A percentile compares a stretch with the other conserved stretches of the same genome.
phyloP scores from a whole-genome alignment of 2,888 invertebrate genomes.

The Eristalis pertinax region DNA sequence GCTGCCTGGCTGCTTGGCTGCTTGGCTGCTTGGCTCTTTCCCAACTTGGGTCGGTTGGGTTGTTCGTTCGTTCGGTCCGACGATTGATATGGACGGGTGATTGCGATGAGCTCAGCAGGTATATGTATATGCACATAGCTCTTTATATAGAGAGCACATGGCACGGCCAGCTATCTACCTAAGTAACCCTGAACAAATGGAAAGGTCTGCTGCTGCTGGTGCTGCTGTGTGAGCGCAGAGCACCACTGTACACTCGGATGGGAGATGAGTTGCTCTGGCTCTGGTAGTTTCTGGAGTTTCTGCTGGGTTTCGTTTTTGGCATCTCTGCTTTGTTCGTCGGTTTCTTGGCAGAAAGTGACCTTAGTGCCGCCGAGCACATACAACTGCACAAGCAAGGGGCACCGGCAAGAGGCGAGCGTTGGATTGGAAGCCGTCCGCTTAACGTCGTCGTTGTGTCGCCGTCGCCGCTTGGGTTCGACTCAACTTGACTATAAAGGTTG shows the following conservation, averaged over 20 bases:
- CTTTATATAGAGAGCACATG: slow-evolving; percentile 53
- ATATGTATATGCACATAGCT: slow-evolving; percentile 26
- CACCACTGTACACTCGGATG: slow-evolving; percentile 32
- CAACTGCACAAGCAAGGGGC: slow-evolving; percentile 17
- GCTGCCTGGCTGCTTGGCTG: slow-evolving; percentile 10
- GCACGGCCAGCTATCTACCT: slow-evolving; percentile 45
- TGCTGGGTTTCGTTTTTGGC: slow-evolving; percentile 43
- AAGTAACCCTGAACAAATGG: slow-evolving; percentile 62
- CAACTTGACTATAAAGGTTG: not conserved
- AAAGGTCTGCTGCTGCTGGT: slow-evolving; percentile 39
- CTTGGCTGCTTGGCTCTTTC: slow-evolving; percentile 39
- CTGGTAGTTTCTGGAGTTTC: slow-evolving; percentile 19
- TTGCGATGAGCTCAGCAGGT: slow-evolving; percentile 55
- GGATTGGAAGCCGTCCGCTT: slow-evolving; percentile 12
- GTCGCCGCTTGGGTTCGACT: slow-evolving; percentile 5
- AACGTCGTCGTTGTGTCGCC: not conserved
- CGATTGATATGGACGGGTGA: slow-evolving; percentile 57
- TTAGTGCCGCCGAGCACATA: slow-evolving; percentile 27
- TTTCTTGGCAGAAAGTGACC: slow-evolving; percentile 60
- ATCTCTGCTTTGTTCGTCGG: slow-evolving; percentile 41
- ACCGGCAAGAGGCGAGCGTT: not conserved
- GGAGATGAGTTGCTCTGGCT: slow-evolving; percentile 48
- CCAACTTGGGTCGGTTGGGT: slow-evolving; percentile 45
- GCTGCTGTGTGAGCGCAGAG: slow-evolving; percentile 34
- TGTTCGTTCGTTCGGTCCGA: slow-evolving; percentile 35